phyloP scores from a whole-genome alignment of 2,113 vertebrate species.

The Gasterosteus aculeatus region DNA sequence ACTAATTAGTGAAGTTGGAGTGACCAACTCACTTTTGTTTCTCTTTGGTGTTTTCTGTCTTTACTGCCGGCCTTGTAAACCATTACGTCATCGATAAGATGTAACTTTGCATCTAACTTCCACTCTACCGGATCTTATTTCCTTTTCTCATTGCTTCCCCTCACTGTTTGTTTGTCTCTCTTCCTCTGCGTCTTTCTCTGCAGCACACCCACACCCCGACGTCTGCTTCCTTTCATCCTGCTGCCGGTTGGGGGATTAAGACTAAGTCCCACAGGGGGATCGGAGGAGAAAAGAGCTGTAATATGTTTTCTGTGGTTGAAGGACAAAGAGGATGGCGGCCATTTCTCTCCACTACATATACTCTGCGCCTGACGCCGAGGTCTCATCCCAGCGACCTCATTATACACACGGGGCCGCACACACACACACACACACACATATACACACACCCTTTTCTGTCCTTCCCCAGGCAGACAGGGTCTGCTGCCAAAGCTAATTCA shows the following conservation, averaged over 20 bases:
- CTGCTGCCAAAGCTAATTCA: constrained; percentile 69
- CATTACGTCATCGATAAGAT: constrained; percentile 33
- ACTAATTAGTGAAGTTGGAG: constrained; percentile 42
- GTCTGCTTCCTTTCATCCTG: constrained; percentile 48
- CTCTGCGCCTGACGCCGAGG: constrained; percentile 36
- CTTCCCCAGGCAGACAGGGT: constrained; percentile 49
- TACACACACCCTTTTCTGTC: constrained; percentile 6
- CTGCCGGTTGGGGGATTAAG: constrained; percentile 60
- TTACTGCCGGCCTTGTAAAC: constrained; percentile 7
- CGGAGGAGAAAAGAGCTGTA: constrained; percentile 37
- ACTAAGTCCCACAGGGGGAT: constrained; percentile 53
- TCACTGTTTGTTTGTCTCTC: constrained; percentile 35
- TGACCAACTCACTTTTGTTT: neutral
- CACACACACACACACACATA: constrained; percentile 19
- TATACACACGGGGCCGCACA: constrained; percentile 19
- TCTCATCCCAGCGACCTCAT: constrained; percentile 35
- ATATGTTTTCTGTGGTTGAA: constrained; percentile 58
- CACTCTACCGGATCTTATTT: neutral
- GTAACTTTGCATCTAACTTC: constrained; percentile 10
- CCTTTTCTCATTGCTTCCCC: constrained; percentile 11
- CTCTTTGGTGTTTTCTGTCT: constrained; percentile 12
- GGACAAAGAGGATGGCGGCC: constrained; percentile 58
- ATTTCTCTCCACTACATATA: constrained; percentile 41
- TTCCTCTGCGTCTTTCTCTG: constrained; percentile 1
- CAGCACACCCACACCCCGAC: constrained; percentile 4